Conservation (phyloP, 2,888 invertebrate genomes). For the Epiblema foenella region DNA sequence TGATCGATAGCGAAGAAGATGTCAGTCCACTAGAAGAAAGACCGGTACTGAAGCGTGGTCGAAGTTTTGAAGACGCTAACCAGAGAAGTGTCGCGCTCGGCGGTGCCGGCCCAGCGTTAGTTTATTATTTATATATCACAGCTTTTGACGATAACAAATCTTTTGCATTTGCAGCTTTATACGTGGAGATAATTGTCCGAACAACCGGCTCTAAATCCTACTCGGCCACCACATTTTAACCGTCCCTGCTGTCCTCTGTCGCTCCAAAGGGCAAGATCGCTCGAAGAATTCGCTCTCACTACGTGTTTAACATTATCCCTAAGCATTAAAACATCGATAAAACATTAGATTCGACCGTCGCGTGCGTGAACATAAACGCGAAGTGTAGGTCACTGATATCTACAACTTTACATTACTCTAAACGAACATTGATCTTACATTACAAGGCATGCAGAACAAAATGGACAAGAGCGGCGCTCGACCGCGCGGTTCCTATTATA, state of each 20-base stretch:
- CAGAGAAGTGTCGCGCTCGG: slow-evolving; percentile 60
- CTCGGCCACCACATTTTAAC: slow-evolving; percentile 16
- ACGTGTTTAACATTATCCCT: slow-evolving; percentile 71
- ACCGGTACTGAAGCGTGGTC: slow-evolving; percentile 18
- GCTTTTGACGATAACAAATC: slow-evolving; percentile 85
- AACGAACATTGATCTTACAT: slow-evolving; percentile 78
- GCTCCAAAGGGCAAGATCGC: slow-evolving; percentile 61
- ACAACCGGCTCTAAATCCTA: slow-evolving; percentile 67
- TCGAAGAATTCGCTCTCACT: slow-evolving; percentile 80
- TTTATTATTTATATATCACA: slow-evolving; percentile 83
- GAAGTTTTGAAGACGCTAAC: slow-evolving; percentile 64
- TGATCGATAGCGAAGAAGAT: slow-evolving; percentile 54
- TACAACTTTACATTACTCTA: slow-evolving; percentile 70
- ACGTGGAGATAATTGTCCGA: slow-evolving; percentile 80
- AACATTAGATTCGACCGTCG: slow-evolving; percentile 65
- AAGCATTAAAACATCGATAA: slow-evolving; percentile 80
- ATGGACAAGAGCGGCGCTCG: slow-evolving; percentile 56
- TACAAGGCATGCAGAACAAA: slow-evolving; percentile 77
- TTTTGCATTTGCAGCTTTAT: slow-evolving; percentile 83
- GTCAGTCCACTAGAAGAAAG: slow-evolving; percentile 30
- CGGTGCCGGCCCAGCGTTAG: slow-evolving; percentile 69
- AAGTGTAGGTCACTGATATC: slow-evolving; percentile 56
- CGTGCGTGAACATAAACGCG: slow-evolving; percentile 56
- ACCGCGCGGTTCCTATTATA: slow-evolving; percentile 67
- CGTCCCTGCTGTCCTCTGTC: not conserved